A percentile compares a stretch with the other conserved stretches of the same genome.
These are phyloP conservation scores for Leptinotarsa lineolata DNA, from an alignment of 1,140 invertebrate genomes.

Conservation along the genomic window DNA sequence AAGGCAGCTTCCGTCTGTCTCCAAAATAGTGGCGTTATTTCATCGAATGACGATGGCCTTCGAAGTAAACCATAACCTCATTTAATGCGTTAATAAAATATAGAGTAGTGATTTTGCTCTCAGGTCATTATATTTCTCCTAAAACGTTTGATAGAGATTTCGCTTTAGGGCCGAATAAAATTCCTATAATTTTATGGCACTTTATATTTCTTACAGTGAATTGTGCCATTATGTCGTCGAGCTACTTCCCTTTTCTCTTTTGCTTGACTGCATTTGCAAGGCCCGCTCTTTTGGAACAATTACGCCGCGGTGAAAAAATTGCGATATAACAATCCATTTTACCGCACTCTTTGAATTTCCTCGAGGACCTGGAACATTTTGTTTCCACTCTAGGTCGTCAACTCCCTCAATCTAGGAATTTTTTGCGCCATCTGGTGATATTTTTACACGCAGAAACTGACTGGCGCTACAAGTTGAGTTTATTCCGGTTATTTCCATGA, in stretches of 20 bases:
- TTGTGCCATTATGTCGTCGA: conserved; percentile 50
- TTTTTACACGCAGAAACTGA: too few relatives aligned
- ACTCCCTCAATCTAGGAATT: background rate
- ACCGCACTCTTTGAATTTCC: background rate
- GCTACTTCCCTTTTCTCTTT: conserved; percentile 42
- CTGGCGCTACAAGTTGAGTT: too few relatives aligned
- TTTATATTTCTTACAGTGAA: conserved; percentile 51
- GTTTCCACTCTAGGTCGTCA: background rate
- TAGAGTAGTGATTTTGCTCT: conserved; percentile 43
- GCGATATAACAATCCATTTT: conserved; percentile 3
- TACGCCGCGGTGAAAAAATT: conserved; percentile 13
- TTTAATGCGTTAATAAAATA: conserved; percentile 44
- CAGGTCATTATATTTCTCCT: conserved; percentile 50
- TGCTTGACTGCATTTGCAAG: conserved; percentile 34
- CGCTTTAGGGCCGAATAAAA: conserved; percentile 50
- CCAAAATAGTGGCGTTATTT: background rate
- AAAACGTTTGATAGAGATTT: conserved; percentile 49
- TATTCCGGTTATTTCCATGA: too few relatives aligned
- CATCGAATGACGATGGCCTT: conserved; percentile 7
- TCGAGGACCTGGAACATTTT: background rate
- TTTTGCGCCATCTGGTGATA: too few relatives aligned
- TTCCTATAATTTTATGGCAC: conserved; percentile 54
- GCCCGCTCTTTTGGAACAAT: conserved; percentile 33
- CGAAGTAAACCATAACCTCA: conserved; percentile 36
- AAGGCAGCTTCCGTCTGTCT: conserved; percentile 1